Evolutionary conservation across 2,113 vertebrate genomes (phyloP), one percentile per base, ranked within the genome.

Genomic region (Megaptera novaeangliae): DNA sequence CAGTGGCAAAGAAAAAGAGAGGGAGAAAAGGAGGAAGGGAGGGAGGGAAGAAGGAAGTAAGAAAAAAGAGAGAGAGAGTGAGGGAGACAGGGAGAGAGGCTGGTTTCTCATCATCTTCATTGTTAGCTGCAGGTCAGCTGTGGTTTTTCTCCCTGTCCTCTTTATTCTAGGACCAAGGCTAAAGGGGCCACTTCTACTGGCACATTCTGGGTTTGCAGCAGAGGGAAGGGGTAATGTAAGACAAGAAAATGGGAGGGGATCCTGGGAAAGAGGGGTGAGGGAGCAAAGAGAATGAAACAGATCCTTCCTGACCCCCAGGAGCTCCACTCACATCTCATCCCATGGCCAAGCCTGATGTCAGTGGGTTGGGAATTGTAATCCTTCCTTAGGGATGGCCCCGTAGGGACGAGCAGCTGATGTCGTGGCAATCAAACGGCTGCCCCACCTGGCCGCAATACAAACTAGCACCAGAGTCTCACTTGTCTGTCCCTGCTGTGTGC

Each of bases 11-110:
- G 44, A 36, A 82, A 57, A 15, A 20, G 0, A 25, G 49, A 27
- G 2, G 46, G 2, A 27, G 5, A 68, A 39, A 2, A 15, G 69
- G 25, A 29, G 5, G 8, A 8, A 29, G n/a, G 2, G 0, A 20
- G 29, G 59, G 13, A 44, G 46, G 46, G 8, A 27, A 6, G 31
- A 9, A 84, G 36, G 31, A 4, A 31, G 14, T 20, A 4, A 13
- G 23, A 29, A 9, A 10, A 12, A 23, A 6, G 21, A 52, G 34
- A 8, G 29, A 39, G 20, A 10, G 6, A 29, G 25, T 15, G 15
- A 69, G 36, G 46, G 14, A 81, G 3, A 14, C 6, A n/a, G 27
- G 18, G 20, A 64, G 44, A 57, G 71, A 36, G 29, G 11, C 5
- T 27, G 49, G 6, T 8, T 87, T 61, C 75, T 87, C 27, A 0